phyloP scores from a whole-genome alignment of 2,888 invertebrate species.

The Melieria crassipennis region DNA sequence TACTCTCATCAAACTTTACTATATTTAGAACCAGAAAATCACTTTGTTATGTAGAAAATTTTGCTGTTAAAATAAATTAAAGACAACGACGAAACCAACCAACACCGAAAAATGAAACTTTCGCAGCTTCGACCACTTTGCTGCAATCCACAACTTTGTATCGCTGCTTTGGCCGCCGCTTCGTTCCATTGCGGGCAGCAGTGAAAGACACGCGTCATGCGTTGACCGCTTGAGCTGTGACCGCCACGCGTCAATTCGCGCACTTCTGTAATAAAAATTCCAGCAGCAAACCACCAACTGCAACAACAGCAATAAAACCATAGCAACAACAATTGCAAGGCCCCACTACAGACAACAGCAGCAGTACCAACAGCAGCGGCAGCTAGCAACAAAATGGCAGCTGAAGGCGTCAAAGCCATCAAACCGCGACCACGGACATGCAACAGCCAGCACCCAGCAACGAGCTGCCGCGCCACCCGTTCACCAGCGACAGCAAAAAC shows the following conservation, averaged over 20 bases:
- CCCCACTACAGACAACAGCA: not conserved
- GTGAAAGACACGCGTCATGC: not conserved
- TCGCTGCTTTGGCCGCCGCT: too few species aligned
- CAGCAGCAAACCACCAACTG: not conserved
- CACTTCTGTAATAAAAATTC: conserved; percentile 24
- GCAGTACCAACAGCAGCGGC: not conserved
- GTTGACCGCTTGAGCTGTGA: not conserved
- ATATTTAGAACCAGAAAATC: too few species aligned
- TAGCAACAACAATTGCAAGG: not conserved
- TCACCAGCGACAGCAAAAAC: conserved; percentile 15
- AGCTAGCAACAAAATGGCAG: too few species aligned
- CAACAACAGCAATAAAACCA: not conserved
- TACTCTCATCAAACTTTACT: too few species aligned
- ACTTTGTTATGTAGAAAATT: too few species aligned
- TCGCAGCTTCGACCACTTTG: too few species aligned
- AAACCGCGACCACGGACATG: conserved; percentile 13
- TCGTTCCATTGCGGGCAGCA: too few species aligned
- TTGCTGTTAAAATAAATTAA: too few species aligned
- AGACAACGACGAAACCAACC: too few species aligned
- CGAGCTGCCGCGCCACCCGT: not conserved
- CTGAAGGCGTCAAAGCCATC: not conserved
- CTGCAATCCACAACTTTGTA: too few species aligned
- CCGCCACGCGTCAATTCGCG: conserved; percentile 8
- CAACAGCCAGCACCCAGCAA: conserved; percentile 8
- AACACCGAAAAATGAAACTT: too few species aligned